phyloP scores from a whole-genome alignment of 2,113 vertebrate species.

The Mus spicilegus region DNA sequence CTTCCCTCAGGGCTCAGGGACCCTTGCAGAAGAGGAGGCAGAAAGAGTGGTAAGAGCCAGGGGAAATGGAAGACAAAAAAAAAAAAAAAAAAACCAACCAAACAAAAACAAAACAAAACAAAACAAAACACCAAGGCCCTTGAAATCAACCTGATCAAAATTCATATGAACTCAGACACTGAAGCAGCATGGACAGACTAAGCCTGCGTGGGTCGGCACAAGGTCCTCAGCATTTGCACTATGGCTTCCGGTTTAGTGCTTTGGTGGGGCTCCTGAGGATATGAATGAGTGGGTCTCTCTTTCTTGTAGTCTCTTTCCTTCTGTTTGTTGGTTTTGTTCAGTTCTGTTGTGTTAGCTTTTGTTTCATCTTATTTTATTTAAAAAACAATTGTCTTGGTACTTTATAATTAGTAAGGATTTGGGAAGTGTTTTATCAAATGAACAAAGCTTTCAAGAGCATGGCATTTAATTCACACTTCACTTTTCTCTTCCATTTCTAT shows the following conservation, averaged over 20 bases:
- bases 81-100: no score
- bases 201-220: not conserved
- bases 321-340: not conserved
- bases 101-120: no score
- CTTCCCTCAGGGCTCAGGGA: not conserved
- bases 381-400: not conserved
- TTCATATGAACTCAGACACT: not conserved
- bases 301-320: not conserved
- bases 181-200: no score
- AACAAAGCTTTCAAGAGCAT: not conserved
- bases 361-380: not conserved
- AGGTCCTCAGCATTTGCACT: not conserved
- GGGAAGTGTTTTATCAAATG: not conserved
- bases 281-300: not conserved
- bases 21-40: not conserved
- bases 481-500: not conserved
- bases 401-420: conserved; percentile 36
- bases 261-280: not conserved
- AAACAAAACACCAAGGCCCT: not conserved
- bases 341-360: not conserved
- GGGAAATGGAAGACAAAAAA: not conserved
- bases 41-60: not conserved
- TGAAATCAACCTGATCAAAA: not conserved
- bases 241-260: not conserved
- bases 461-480: not conserved